A percentile compares a stretch with the other conserved stretches of the same genome.
These are phyloP conservation scores for Selenia dentaria DNA, from an alignment of 2,888 invertebrate genomes.

Conservation along the genomic window DNA sequence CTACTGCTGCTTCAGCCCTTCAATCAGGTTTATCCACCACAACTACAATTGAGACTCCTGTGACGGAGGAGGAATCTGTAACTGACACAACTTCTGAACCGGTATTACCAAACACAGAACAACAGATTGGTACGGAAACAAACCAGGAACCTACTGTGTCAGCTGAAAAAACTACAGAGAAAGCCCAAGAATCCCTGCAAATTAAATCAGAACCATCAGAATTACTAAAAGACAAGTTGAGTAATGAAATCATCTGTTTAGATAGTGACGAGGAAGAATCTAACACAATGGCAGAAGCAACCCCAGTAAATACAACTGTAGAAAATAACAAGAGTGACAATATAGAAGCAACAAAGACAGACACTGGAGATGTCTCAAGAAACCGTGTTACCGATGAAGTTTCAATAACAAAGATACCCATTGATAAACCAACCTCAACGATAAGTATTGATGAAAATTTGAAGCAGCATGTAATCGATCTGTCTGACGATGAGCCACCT, in stretches of 20 bases:
- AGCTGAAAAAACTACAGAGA: neutral
- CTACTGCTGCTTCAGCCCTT: neutral
- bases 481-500: conserved; percentile 46
- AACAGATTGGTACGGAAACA: neutral
- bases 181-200: conserved; percentile 23
- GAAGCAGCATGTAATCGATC: conserved; percentile 40
- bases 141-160: neutral
- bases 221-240: conserved; percentile 13
- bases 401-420: conserved; percentile 8
- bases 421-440: neutral
- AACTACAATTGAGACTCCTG: neutral
- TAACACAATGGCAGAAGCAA: neutral
- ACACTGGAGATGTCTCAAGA: neutral
- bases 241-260: conserved; percentile 49
- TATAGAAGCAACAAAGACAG: neutral
- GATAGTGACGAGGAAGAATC: conserved; percentile 71
- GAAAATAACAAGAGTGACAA: neutral
- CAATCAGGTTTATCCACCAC: neutral
- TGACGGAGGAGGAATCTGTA: too few species aligned
- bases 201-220: conserved; percentile 48
- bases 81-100: neutral
- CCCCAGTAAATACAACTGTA: neutral
- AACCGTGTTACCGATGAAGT: conserved; percentile 7
- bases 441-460: conserved; percentile 15
- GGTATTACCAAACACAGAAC: neutral